Percentiles rank a stretch among this genome's conserved stretches.
phyloP scores from a whole-genome alignment of 2,888 invertebrate genomes.

The Sinhomidia bicolor region DNA sequence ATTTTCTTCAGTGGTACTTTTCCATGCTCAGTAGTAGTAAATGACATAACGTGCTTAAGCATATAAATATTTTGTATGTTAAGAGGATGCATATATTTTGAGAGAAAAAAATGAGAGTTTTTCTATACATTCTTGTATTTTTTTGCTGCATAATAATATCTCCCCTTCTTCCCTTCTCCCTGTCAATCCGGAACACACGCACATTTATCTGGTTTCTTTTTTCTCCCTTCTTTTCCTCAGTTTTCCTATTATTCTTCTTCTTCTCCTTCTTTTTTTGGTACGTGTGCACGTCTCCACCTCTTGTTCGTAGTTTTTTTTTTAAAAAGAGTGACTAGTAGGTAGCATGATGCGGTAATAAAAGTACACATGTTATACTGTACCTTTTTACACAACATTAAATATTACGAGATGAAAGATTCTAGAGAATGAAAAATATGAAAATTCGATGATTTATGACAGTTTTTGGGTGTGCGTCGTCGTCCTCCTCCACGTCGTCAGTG shows the following conservation, averaged over 20 bases:
- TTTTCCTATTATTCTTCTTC: background rate
- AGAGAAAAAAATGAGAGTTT: too few relatives aligned
- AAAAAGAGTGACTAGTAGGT: background rate
- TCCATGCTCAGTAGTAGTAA: too few relatives aligned
- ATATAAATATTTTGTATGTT: background rate
- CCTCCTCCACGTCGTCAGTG: conserved; percentile 2
- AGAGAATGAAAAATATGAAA: conserved; percentile 68
- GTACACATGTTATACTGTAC: conserved; percentile 14
- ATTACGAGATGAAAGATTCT: conserved; percentile 63
- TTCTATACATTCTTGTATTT: too few relatives aligned
- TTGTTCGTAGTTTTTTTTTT: background rate
- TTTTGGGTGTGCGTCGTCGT: conserved; percentile 62
- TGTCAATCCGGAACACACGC: conserved; percentile 37
- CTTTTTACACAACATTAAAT: conserved; percentile 35
- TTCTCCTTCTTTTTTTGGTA: background rate
- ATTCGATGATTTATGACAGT: conserved; percentile 72
- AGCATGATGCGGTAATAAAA: background rate
- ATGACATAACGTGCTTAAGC: too few relatives aligned
- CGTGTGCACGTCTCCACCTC: conserved; percentile 11
- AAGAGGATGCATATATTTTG: background rate
- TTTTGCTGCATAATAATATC: too few relatives aligned
- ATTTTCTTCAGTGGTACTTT: too few relatives aligned
- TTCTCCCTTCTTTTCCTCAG: background rate
- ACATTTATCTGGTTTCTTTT: conserved; percentile 25
- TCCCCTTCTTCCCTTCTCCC: background rate